These are phyloP conservation scores for Fukomys damarensis DNA, from an alignment of 2,113 vertebrate species.

Conservation along the genomic window DNA sequence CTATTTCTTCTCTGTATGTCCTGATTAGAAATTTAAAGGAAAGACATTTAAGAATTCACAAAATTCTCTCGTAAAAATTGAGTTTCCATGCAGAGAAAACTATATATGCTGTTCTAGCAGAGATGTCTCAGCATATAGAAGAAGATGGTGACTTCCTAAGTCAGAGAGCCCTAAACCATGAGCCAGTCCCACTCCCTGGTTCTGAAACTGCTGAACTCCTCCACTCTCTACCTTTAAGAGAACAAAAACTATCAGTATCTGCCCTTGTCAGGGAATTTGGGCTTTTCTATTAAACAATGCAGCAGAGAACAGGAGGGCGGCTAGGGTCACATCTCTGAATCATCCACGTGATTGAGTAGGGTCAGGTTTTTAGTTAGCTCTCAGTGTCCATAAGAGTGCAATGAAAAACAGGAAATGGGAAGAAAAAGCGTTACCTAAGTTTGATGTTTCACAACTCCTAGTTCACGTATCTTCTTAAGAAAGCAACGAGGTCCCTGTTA, in stretches of 20 bases:
- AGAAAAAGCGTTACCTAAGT: not conserved
- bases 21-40: not conserved
- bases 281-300: not conserved
- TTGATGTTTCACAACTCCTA: not conserved
- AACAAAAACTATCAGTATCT: not conserved
- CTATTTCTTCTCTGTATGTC: not conserved
- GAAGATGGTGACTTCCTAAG: not conserved
- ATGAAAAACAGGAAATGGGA: not conserved
- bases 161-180: not conserved
- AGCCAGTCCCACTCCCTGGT: not conserved
- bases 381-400: not conserved
- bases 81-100: not conserved
- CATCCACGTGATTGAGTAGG: not conserved
- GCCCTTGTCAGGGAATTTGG: not conserved
- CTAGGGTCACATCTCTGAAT: not conserved
- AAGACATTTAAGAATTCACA: constrained; percentile 10
- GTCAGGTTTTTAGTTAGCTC: not conserved
- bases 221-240: not conserved
- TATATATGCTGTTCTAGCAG: not conserved
- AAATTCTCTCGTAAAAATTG: not conserved
- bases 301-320: not conserved
- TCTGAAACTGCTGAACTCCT: not conserved
- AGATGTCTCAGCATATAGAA: not conserved
- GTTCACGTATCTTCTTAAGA: not conserved
- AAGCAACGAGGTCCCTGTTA: not conserved